Conservation (phyloP, 2,888 invertebrate genomes). For the Hedychridium roseum region DNA sequence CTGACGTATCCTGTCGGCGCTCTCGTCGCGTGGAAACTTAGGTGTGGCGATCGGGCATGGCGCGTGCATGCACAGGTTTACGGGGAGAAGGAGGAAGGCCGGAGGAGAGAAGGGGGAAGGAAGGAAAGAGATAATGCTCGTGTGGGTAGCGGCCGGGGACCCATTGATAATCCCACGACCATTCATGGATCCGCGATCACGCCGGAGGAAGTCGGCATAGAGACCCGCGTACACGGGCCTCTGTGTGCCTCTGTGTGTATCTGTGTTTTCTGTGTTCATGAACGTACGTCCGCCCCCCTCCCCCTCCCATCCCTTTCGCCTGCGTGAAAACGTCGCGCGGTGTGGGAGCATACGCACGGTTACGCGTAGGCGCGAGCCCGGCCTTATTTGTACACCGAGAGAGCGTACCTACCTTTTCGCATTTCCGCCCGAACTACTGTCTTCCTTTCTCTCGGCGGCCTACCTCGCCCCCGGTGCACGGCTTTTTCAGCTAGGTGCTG, state of each 20-base stretch:
- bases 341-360: conserved; percentile 11
- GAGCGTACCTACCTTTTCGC: conserved; percentile 30
- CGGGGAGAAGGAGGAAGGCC: background rate
- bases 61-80: conserved; percentile 18
- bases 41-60: conserved; percentile 28
- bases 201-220: conserved; percentile 47
- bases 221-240: conserved; percentile 13
- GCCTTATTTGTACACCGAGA: conserved; percentile 47
- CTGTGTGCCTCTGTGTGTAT: conserved; percentile 15
- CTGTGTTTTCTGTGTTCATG: no score
- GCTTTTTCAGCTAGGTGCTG: no score
- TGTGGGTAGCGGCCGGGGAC: conserved; percentile 36
- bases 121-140: conserved; percentile 12
- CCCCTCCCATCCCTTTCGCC: no score
- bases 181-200: conserved; percentile 55
- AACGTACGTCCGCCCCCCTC: no score
- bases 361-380: conserved; percentile 42
- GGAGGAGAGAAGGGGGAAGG: conserved; percentile 4
- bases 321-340: no score
- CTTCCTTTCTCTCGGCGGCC: no score
- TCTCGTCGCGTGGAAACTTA: no score
- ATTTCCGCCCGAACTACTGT: conserved; percentile 30
- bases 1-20: no score
- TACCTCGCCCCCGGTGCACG: no score
- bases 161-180: conserved; percentile 55